Base-by-base conservation (phyloP, 2,888 invertebrate species). In the Pinctada fucata region DNA sequence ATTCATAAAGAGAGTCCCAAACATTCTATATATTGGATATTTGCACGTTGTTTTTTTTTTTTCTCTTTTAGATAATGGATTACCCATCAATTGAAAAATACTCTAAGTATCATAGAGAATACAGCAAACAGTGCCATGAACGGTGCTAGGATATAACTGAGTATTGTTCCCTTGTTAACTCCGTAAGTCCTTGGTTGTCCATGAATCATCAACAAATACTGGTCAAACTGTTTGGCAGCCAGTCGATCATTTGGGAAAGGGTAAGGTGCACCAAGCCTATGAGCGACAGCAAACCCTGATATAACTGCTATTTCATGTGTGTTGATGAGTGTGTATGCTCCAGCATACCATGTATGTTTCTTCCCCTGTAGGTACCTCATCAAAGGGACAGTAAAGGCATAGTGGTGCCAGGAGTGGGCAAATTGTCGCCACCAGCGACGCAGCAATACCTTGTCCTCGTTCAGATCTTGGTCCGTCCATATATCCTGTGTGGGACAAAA, bases 381-480 rank as follows among this genome's bases (percentile, higher is more conserved):
- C 10, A 88, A 82, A 4, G 89, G 89, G 3, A 88, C 88, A 5
- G 87, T 84, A 66, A 89, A 89, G 2, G 88, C 88, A 83, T 88
- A 89, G 79, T 89, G 89, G 3, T 84, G 78, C 89, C 89, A 89
- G 10, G 86, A 84, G 75, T 89, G 89, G 5, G 89, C 87, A 73
- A 89, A 88, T 80, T 89, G 88, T 45, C 88, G 78, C 89, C 89
- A 89, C 87, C 88, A 89, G 64, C 84, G 83, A 68, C 79, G 79
- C 4, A 87, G 79, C 68, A 87, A 73, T 10, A 89, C 81, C 76
- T 88, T 89, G 49, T 85, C 84, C 45, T 82, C 79, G 6, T 84
- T 73, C 5, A 89, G 83, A 72, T 88, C 85, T 51, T 84, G 68
- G 2, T 81, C 75, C 3, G 88, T 89, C 88, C 89, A 89, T 16